Base-by-base conservation (phyloP, 2,113 vertebrate species). In the Lophius piscatorius region DNA sequence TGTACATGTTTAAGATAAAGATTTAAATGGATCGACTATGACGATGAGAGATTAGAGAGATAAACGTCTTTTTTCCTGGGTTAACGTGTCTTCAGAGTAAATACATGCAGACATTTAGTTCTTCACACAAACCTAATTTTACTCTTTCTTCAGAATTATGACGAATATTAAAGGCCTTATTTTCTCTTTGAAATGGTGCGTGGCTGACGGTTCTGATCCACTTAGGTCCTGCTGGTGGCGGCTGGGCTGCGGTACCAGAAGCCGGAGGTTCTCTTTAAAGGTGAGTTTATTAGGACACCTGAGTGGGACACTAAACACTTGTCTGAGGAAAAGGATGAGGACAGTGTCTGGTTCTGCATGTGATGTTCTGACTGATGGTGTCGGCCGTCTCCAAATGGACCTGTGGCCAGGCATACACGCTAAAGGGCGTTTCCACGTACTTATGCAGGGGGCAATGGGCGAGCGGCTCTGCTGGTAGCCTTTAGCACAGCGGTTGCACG, bases 401-500 rank as follows among this genome's bases (percentile, higher is more conserved):
- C 76, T 52, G 49, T 14, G 20, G 54, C 63, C 38, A 70, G 71
- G 65, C 46, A 58, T 34, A 75, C 21, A 62, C 45, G 47, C 61
- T 67, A 49, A 66, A 81, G 72, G 22, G 48, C 41, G 52, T 54
- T 86, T 89, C 50, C 82, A 94, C 97, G 3, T 96, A 99, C 97
- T 98, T 92, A 99, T 99, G 93, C 97, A 98, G 87, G 97, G 97
- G 31, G 96, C 97, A 69, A 99, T 96, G 91, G 97, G 97, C 0
- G 97, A 99, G 70, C 97, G 95, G 91, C 97, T 99, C 88, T 99
- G 97, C 93, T 99, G 97, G 94, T 95, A 99, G 91, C 96, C 97
- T 83, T 98, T 98, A 91, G 97, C 95, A 1, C 97, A 99, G 86
- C 97, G 94, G 87, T 99, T 99, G 94, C 97, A 99, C 8, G 94